Evolutionary conservation across 2,888 invertebrate genomes (phyloP).

Genomic region (Ferdinandea cuprea): DNA sequence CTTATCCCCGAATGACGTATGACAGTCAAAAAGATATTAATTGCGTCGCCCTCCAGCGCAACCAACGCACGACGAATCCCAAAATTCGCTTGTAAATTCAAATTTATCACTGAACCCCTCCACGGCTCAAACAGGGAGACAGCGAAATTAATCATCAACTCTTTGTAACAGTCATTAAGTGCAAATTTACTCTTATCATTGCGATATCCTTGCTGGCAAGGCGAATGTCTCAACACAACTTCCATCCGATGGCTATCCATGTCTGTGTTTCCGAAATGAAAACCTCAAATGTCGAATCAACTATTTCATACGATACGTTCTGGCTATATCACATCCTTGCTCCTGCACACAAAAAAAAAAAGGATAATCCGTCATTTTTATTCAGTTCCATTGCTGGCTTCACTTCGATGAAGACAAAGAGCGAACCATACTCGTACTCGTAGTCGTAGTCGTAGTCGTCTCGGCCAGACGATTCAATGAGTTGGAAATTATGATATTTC

Average conservation of each 20-base stretch:
- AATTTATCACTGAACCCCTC: slow-evolving; percentile 63
- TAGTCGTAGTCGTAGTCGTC: slow-evolving; percentile 18
- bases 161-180: slow-evolving; percentile 73
- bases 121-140: slow-evolving; percentile 20
- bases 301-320: slow-evolving; percentile 53
- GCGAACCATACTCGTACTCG: neutral
- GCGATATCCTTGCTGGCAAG: slow-evolving; percentile 12
- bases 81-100: slow-evolving; percentile 25
- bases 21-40: slow-evolving; percentile 55
- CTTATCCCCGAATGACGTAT: slow-evolving; percentile 37
- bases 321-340: slow-evolving; percentile 9
- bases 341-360: slow-evolving; percentile 29
- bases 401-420: slow-evolving; percentile 25
- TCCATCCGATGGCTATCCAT: neutral
- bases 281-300: slow-evolving; percentile 57
- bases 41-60: slow-evolving; percentile 25
- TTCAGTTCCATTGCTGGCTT: neutral
- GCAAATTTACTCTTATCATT: slow-evolving; percentile 59
- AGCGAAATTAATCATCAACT: slow-evolving; percentile 73
- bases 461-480: slow-evolving; percentile 70
- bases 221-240: neutral
- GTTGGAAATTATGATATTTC: slow-evolving; percentile 71
- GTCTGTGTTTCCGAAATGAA: slow-evolving; percentile 55
- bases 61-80: slow-evolving; percentile 44
- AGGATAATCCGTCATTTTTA: slow-evolving; percentile 69